A percentile compares a stretch with the other conserved stretches of the same genome.
Evolutionary conservation across 1,140 invertebrate species (phyloP).

Genomic region (Ladona fulva): DNA sequence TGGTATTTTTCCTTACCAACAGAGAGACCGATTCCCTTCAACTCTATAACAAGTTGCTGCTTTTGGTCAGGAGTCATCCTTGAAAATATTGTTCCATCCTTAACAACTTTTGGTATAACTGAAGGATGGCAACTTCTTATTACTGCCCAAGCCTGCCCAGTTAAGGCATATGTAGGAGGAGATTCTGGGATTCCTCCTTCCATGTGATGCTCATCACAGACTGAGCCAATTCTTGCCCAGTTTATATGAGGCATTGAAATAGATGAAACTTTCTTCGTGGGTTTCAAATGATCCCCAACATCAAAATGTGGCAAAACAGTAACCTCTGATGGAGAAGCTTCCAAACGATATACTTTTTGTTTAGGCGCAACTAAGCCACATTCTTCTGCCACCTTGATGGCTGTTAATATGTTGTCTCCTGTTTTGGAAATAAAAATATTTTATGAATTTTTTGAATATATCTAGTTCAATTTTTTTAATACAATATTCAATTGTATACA

Average conservation of each 20-base stretch:
- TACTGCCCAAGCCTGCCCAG: slow-evolving; percentile 60
- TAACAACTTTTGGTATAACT: slow-evolving; percentile 45
- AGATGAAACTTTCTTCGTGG: background rate
- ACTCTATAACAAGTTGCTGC: slow-evolving; percentile 77
- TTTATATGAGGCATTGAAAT: background rate
- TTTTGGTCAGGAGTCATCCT: slow-evolving; percentile 97
- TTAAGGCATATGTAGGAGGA: slow-evolving; percentile 62
- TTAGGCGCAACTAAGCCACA: slow-evolving; percentile 77
- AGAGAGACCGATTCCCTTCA: slow-evolving; percentile 72
- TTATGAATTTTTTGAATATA: no score
- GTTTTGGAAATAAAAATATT: background rate
- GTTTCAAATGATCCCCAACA: background rate
- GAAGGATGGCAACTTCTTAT: slow-evolving; percentile 64
- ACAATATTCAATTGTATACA: no score
- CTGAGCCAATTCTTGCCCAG: background rate
- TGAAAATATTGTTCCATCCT: slow-evolving; percentile 78
- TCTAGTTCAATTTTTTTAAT: no score
- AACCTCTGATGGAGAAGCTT: background rate
- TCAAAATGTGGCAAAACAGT: background rate
- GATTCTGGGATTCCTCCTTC: background rate
- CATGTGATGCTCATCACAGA: background rate
- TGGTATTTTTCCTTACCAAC: slow-evolving; percentile 61
- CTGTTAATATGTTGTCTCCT: slow-evolving; percentile 96
- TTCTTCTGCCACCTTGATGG: slow-evolving; percentile 88
- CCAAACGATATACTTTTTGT: slow-evolving; percentile 48